Evolutionary conservation across 1,140 invertebrate species (phyloP).

Genomic region (Hyphantria cunea): DNA sequence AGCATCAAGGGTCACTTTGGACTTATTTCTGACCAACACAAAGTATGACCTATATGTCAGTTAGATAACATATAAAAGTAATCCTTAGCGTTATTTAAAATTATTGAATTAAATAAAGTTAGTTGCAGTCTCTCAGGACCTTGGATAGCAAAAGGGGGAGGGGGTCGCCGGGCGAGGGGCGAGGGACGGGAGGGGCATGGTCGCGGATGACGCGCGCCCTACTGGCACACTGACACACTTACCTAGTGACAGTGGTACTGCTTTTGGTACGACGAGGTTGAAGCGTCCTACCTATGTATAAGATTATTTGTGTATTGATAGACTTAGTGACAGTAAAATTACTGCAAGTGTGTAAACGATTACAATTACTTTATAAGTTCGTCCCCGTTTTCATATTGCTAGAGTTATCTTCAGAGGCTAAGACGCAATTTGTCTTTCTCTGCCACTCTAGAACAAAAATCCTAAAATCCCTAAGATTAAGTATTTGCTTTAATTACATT

Average conservation of each 20-base stretch:
- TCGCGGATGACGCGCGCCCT: slow-evolving; percentile 75
- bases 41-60: too few relatives aligned
- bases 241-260: slow-evolving; percentile 79
- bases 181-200: slow-evolving; percentile 49
- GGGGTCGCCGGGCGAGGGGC: slow-evolving; percentile 39
- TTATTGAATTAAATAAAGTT: slow-evolving; percentile 57
- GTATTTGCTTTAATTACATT: background rate
- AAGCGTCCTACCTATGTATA: slow-evolving; percentile 71
- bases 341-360: background rate
- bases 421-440: too few relatives aligned
- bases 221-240: slow-evolving; percentile 79
- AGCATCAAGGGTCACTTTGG: too few relatives aligned
- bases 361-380: too few relatives aligned
- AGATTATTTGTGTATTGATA: slow-evolving; percentile 45
- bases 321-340: slow-evolving; percentile 16
- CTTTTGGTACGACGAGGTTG: slow-evolving; percentile 76
- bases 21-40: too few relatives aligned
- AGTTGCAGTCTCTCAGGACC: slow-evolving; percentile 70
- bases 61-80: too few relatives aligned
- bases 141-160: slow-evolving; percentile 50
- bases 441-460: too few relatives aligned
- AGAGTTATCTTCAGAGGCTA: too few relatives aligned
- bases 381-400: too few relatives aligned
- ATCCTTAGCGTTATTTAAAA: slow-evolving; percentile 10
- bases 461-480: background rate